Percentiles rank a stretch among this genome's conserved stretches.
Conservation (phyloP, 2,888 invertebrate genomes). For the Leptura quadrifasciata region DNA sequence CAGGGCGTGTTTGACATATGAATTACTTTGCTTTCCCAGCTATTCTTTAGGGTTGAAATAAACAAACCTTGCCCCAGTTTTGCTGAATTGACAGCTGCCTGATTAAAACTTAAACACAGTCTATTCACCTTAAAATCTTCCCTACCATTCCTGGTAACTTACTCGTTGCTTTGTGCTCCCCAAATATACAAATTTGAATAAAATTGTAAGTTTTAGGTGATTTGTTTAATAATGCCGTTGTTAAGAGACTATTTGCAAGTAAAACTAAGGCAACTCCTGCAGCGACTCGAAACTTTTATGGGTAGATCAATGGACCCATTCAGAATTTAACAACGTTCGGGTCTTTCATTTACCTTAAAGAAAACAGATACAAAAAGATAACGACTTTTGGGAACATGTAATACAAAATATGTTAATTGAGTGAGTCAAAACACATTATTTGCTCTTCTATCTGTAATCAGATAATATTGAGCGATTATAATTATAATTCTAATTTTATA, state of each 20-base stretch:
- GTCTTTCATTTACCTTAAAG: neutral
- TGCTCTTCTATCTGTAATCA: neutral
- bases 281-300: neutral
- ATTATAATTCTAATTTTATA: too few species aligned
- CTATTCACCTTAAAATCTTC: constrained; percentile 22
- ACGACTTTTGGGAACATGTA: neutral
- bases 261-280: neutral
- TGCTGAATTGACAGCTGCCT: constrained; percentile 36
- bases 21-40: constrained; percentile 23
- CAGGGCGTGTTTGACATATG: constrained; percentile 27
- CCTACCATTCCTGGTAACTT: neutral
- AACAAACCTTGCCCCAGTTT: constrained; percentile 18
- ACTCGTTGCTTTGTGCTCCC: neutral
- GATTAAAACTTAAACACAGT: constrained; percentile 28
- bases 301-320: neutral
- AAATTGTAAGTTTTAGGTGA: constrained; percentile 4
- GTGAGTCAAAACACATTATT: neutral
- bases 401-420: neutral
- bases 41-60: constrained; percentile 26
- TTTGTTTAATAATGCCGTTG: constrained; percentile 15
- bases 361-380: neutral
- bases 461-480: too few species aligned
- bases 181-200: constrained; percentile 6
- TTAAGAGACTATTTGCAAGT: constrained; percentile 23
- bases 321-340: neutral